A percentile compares a stretch with the other conserved stretches of the same genome.
Conservation (phyloP, 1,140 invertebrate genomes). For the Venturia canescens region DNA sequence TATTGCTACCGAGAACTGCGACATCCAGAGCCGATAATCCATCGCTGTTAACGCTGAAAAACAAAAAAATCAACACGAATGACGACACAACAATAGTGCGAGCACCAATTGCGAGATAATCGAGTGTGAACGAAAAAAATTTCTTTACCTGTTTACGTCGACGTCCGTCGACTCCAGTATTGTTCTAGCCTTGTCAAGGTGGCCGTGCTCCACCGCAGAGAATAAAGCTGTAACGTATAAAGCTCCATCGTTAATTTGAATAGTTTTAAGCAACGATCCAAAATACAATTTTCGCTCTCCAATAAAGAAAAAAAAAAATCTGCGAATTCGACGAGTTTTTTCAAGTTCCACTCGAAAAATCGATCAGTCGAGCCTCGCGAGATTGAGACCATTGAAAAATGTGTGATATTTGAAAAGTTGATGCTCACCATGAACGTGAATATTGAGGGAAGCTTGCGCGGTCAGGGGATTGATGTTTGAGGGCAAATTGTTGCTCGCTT, state of each 20-base stretch:
- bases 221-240: conserved; percentile 68
- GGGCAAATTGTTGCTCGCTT: conserved; percentile 65
- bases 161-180: conserved; percentile 94
- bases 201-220: conserved; percentile 92
- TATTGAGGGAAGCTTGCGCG: conserved; percentile 89
- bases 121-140: too few relatives aligned
- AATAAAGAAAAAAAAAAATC: too few relatives aligned
- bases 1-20: conserved; percentile 92
- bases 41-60: conserved; percentile 88
- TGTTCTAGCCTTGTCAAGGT: conserved; percentile 91
- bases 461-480: conserved; percentile 78
- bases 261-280: too few relatives aligned
- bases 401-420: not conserved
- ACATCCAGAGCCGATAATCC: conserved; percentile 93
- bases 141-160: conserved; percentile 91
- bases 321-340: too few relatives aligned
- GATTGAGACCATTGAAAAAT: too few relatives aligned
- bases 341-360: too few relatives aligned
- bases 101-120: conserved; percentile 2
- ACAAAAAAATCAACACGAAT: conserved; percentile 46
- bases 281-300: too few relatives aligned
- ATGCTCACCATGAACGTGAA: conserved; percentile 89
- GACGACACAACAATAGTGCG: conserved; percentile 28
- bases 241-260: not conserved
- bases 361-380: too few relatives aligned